Evolutionary conservation across 2,888 invertebrate species (phyloP), one percentile per base, ranked within the genome.

Genomic region (Trichogramma dendrolimi): DNA sequence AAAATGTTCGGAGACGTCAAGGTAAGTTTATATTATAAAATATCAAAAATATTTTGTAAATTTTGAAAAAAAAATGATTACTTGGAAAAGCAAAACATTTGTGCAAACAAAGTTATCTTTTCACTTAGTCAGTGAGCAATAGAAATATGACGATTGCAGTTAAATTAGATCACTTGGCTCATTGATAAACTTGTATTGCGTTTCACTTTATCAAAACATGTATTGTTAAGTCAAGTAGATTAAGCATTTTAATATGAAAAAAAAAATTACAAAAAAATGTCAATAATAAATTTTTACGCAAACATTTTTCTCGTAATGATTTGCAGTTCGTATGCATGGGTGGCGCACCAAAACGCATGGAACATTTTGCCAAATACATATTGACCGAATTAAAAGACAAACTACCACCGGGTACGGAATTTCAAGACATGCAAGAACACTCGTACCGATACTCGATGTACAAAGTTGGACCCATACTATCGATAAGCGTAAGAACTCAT

Each of bases 391-490:
- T 96, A 70, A 90, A 91, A 4, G 90, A 94, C 80, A 91, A 92
- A 80, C 81, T 95, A 72, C 94, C 94, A 1, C 88, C 93, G 60
- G 95, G 95, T 56, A 92, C 93, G 14, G 89, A 89, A 62, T 83
- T 96, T 54, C 86, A 88, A 75, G 93, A 96, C 80, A 94, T 96
- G 77, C 92, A 93, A 75, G 90, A 90, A 76, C 92, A 90, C 78
- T 94, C 94, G 6, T 93, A 96, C 79, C 86, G 96, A 70, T 96
- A 96, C 81, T 91, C 92, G 66, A 93, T 96, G 92, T 96, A 90
- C 82, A 96, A 96, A 89, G 92, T 95, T 62, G 93, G 93, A 10
- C 92, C 92, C 0, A 90, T 94, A 6, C 84, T 94, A 4, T 89
- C 88, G 64, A 86, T 93, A 70, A 92, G 91, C 77, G 91, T 91